Evolutionary conservation across 2,888 invertebrate genomes (phyloP).

Genomic region (Rotaria macrura): DNA sequence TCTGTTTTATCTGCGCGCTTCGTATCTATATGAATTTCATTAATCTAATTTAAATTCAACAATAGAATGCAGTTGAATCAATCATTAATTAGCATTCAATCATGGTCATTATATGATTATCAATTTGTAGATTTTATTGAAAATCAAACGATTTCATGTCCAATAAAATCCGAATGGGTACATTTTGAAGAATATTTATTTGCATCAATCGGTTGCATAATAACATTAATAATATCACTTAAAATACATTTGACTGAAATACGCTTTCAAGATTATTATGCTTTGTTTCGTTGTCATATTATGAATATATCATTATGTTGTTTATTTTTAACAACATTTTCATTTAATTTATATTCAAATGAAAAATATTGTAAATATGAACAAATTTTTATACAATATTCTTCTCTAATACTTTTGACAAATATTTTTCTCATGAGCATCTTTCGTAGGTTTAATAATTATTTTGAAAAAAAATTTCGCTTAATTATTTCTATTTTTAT

Average conservation of each 20-base stretch:
- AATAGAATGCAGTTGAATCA: background rate
- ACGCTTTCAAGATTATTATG: background rate
- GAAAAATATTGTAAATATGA: background rate
- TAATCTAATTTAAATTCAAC: too few relatives aligned
- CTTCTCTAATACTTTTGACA: background rate
- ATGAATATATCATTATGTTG: background rate
- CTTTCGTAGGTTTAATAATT: background rate
- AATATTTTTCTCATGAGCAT: background rate
- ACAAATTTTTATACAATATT: conserved; percentile 2
- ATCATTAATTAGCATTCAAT: background rate
- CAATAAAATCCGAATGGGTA: background rate
- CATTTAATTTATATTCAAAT: background rate
- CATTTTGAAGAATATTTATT: conserved; percentile 19
- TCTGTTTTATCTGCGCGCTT: background rate
- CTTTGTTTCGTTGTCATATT: background rate
- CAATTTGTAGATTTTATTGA: background rate
- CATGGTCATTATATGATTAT: background rate
- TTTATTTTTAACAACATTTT: background rate
- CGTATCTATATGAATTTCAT: background rate
- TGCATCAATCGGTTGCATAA: background rate
- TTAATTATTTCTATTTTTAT: background rate
- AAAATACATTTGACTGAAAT: conserved; percentile 18
- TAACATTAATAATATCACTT: background rate
- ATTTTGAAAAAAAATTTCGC: background rate
- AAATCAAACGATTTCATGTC: background rate